Evolutionary conservation across 2,888 invertebrate species (phyloP), one percentile per base, ranked within the genome.

Genomic region (Epirrita christyi): DNA sequence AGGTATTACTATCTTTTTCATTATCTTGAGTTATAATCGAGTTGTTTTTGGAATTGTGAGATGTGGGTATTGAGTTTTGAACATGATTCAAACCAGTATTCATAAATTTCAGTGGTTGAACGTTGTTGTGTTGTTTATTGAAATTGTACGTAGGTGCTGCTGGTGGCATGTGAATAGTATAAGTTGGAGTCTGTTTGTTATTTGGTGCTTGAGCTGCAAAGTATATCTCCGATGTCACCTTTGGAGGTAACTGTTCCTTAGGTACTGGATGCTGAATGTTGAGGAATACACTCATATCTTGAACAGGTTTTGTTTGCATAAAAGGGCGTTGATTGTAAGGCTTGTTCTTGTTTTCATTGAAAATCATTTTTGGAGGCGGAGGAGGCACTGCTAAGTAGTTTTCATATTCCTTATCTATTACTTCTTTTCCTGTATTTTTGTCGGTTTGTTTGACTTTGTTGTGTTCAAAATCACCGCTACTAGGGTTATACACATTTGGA

Each of bases 141-240:
- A 78, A 77, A 55, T 76, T 79, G 45, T 77, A 75, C 3, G 67
- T 63, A 13, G 73, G 63, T 9, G 76, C 68, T 28, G 73, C 64
- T 29, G 80, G 78, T 45, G 88, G 88, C 59, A 92, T 82, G 37
- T 86, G 86, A 47, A 92, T 78, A 10, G 87, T 91, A 64, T 88
- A 92, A 0, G 88, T 86, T 34, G 88, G 81, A 51, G 85, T 81
- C 3, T 86, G 85, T 38, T 86, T 83, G 55, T 73, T 83, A 53
- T 80, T 84, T 45, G 88, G 83, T 51, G 83, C 74, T 70, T 92
- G 90, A 36, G 92, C 81, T 46, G 92, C 92, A 62, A 86, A 92
- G 64, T 92, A 92, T 55, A 92, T 84, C 72, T 92, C 92, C 21
- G 92, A 92, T 7, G 92, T 92, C 10, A 92, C 85, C 77, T 91